Evolutionary conservation across 2,113 vertebrate species (phyloP).

Genomic region (Siphamia tubifer): DNA sequence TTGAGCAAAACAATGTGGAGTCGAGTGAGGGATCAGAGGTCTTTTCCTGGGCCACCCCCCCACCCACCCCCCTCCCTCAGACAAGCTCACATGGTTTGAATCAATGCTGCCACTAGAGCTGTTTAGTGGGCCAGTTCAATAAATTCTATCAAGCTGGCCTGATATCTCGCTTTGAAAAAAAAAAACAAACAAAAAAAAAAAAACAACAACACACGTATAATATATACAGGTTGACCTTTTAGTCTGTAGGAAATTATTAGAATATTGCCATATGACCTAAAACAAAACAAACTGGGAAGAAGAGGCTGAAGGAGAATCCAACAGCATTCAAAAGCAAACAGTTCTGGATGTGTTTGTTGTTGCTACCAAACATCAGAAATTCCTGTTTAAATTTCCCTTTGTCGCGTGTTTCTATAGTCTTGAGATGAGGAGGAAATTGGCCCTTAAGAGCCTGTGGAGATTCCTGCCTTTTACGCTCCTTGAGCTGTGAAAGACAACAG

Average conservation of each 20-base stretch:
- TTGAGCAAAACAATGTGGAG: constrained; percentile 69
- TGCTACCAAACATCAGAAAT: constrained; percentile 48
- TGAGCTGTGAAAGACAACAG: constrained; percentile 73
- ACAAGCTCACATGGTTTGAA: constrained; percentile 78
- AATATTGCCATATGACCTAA: constrained; percentile 26
- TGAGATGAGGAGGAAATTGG: constrained; percentile 70
- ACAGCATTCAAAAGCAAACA: neutral
- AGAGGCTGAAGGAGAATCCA: neutral
- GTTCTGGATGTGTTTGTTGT: constrained; percentile 35
- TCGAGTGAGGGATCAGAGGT: constrained; percentile 72
- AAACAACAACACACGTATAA: too few species aligned
- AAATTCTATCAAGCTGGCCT: constrained; percentile 38
- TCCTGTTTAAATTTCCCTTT: constrained; percentile 51
- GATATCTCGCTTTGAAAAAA: constrained; percentile 14
- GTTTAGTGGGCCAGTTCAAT: constrained; percentile 46
- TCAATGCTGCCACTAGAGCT: constrained; percentile 70
- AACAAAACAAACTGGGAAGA: constrained; percentile 4
- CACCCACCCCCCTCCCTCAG: constrained; percentile 43
- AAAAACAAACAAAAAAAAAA: neutral
- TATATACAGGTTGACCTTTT: neutral
- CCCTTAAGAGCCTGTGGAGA: constrained; percentile 68
- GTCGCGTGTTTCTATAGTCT: constrained; percentile 53
- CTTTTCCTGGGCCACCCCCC: constrained; percentile 72
- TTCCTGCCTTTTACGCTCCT: constrained; percentile 64
- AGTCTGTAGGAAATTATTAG: constrained; percentile 11